Percentiles rank a stretch among this genome's conserved stretches.
Evolutionary conservation across 2,113 vertebrate genomes (phyloP).

Genomic region (Percopsis transmontana): DNA sequence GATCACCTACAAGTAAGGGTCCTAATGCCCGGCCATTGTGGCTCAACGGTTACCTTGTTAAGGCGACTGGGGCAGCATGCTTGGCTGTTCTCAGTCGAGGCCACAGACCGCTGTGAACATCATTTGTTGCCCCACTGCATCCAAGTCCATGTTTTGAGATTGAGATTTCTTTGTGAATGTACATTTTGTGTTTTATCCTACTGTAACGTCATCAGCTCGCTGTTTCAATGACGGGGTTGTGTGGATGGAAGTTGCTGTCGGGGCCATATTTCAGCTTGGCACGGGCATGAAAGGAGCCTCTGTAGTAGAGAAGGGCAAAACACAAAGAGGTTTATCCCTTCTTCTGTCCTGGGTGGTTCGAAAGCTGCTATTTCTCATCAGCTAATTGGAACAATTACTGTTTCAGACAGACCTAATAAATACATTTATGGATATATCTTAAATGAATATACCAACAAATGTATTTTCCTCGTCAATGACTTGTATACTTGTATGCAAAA

Average conservation of each 20-base stretch:
- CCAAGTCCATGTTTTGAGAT: no score
- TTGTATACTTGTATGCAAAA: not conserved
- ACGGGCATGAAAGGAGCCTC: slow-evolving; percentile 20
- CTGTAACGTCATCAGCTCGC: not conserved
- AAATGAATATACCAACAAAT: not conserved
- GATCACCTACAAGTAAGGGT: slow-evolving; percentile 70
- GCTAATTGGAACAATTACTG: not conserved
- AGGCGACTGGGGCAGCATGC: not conserved
- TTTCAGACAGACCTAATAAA: not conserved
- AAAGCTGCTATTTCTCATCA: slow-evolving; percentile 11
- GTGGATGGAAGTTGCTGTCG: not conserved
- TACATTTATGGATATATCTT: not conserved
- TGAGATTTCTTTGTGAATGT: slow-evolving; percentile 30
- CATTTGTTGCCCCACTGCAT: not conserved
- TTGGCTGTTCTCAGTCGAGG: slow-evolving; percentile 36
- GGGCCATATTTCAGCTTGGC: slow-evolving; percentile 1
- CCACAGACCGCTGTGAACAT: slow-evolving; percentile 21
- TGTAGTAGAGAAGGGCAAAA: slow-evolving; percentile 14
- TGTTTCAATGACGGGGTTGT: slow-evolving; percentile 15
- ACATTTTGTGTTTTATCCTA: not conserved
- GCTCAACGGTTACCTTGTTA: slow-evolving; percentile 8
- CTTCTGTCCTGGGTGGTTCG: not conserved
- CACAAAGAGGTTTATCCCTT: slow-evolving; percentile 1
- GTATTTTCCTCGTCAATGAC: not conserved
- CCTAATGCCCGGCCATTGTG: not conserved